Evolutionary conservation across 2,113 vertebrate species (phyloP), one percentile per base, ranked within the genome.

Genomic region (Pseudorectes ferrugineus): DNA sequence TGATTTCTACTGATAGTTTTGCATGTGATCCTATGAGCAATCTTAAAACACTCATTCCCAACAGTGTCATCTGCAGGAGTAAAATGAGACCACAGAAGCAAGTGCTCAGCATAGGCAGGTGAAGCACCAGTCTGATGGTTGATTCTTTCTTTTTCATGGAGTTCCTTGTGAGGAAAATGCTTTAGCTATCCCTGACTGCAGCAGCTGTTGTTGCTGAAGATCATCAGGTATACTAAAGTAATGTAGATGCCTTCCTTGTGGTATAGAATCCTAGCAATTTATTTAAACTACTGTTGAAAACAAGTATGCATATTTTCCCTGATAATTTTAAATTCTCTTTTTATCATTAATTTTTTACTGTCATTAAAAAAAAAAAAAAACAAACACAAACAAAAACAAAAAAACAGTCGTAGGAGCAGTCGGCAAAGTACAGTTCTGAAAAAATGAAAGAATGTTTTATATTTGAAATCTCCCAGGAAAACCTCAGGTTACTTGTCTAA

Each of bases 1-100:
- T 2, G 5, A 6, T 17, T 54, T 73, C 38, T 52, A 45, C 4
- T 11, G 4, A 45, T 28, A 33, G 9, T 18, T 63, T 62, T 28
- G 11, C 11, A 33, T 0, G 0, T 23, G 33, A 54, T 62, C 54
- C 13, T 72, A 62, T 11, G 5, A 45, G 14, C 9, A 33, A 14
- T 14, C 28, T 45, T 38, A 38, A 45, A 63, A 45, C 4, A 33
- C 18, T 45, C 3, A 2, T 36, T 43, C 21, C 38, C 21, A 11
- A 26, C 0, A 1, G 14, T 29, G 45, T 70, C 3, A 1, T 61
- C 35, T 76, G 21, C 33, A 46, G 40, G 28, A 77, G 8, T 85
- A 82, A 88, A 91, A 42, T 38, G 55, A 88, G 62, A 52, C 57
- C 14, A 31, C 10, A 46, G 35, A 51, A 58, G 9, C 7, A 54